Percentiles rank a stretch among this genome's conserved stretches.
Evolutionary conservation across 2,888 invertebrate genomes (phyloP).

Genomic region (Caenorhabditis doughertyi): DNA sequence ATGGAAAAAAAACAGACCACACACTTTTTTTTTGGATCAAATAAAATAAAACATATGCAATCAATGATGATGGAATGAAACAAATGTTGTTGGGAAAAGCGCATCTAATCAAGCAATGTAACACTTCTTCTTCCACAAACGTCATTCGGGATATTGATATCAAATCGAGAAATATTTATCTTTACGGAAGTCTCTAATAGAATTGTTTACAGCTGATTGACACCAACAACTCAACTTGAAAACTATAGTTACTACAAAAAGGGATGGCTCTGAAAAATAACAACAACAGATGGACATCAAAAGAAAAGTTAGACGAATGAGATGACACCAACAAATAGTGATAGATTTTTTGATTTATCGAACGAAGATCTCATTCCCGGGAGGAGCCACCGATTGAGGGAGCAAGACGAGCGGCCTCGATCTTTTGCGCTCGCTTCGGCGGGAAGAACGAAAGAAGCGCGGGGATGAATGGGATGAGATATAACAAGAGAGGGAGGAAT

Average conservation of each 20-base stretch:
- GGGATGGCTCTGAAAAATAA: slow-evolving; percentile 11
- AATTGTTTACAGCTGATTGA: slow-evolving; percentile 28
- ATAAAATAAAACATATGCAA: slow-evolving; percentile 17
- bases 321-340: neutral
- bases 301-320: neutral
- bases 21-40: slow-evolving; percentile 14
- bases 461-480: slow-evolving; percentile 10
- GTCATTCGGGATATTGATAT: slow-evolving; percentile 42
- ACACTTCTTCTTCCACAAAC: slow-evolving; percentile 29
- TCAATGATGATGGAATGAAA: slow-evolving; percentile 39
- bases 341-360: slow-evolving; percentile 37
- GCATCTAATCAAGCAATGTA: slow-evolving; percentile 51
- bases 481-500: slow-evolving; percentile 7
- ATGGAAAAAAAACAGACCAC: slow-evolving; percentile 28
- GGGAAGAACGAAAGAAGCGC: slow-evolving; percentile 40
- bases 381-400: slow-evolving; percentile 18
- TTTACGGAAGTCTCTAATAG: slow-evolving; percentile 33
- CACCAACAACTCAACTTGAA: neutral
- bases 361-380: slow-evolving; percentile 40
- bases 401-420: slow-evolving; percentile 6
- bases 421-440: slow-evolving; percentile 20
- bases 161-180: slow-evolving; percentile 59
- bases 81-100: slow-evolving; percentile 48
- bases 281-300: slow-evolving; percentile 9
- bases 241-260: slow-evolving; percentile 31